These are phyloP conservation scores for Alloscopus bannaensis DNA, from an alignment of 2,888 invertebrate species.

Conservation along the genomic window DNA sequence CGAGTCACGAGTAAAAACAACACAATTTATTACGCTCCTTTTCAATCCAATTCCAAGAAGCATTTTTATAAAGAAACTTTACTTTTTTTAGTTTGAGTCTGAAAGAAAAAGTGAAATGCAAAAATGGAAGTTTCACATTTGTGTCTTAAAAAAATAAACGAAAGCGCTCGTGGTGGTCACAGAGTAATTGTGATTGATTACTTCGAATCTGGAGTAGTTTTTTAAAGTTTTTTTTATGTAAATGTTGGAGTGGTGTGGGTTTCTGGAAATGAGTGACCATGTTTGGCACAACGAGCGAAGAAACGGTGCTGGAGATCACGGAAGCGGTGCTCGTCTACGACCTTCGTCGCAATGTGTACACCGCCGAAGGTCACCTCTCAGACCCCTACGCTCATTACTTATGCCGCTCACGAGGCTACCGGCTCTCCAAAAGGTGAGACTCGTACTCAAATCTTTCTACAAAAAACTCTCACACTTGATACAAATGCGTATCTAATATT, in stretches of 20 bases:
- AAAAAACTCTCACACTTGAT: background rate
- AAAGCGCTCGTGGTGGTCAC: too few species aligned
- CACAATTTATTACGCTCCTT: background rate
- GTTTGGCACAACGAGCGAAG: slow-evolving; percentile 67
- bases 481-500: background rate
- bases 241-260: too few species aligned
- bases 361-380: slow-evolving; percentile 67
- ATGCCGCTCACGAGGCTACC: slow-evolving; percentile 69
- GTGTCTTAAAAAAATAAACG: too few species aligned
- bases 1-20: slow-evolving; percentile 30
- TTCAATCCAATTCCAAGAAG: too few species aligned
- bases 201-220: too few species aligned
- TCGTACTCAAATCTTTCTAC: background rate
- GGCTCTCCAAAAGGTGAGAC: slow-evolving; percentile 67
- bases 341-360: slow-evolving; percentile 67
- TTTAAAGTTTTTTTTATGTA: too few species aligned
- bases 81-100: background rate
- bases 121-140: too few species aligned
- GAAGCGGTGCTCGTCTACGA: slow-evolving; percentile 69
- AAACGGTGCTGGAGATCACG: slow-evolving; percentile 69
- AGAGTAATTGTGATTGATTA: too few species aligned
- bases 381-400: slow-evolving; percentile 70
- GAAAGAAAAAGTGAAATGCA: background rate
- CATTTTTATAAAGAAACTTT: too few species aligned
- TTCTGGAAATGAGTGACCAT: slow-evolving; percentile 50